These are phyloP conservation scores for Cenopis cana DNA, from an alignment of 2,888 invertebrate species.

Conservation along the genomic window DNA sequence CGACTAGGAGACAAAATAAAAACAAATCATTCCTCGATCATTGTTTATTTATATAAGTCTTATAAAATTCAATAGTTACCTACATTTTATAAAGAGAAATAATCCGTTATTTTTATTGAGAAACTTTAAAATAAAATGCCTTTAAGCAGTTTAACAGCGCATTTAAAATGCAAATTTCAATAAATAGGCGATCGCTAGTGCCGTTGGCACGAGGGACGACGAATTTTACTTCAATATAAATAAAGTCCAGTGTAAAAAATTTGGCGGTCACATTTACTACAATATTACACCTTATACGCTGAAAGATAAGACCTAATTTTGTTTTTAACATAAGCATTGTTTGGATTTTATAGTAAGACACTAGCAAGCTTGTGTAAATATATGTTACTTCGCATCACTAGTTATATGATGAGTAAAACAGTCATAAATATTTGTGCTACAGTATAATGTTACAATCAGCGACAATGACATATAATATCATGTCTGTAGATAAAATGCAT, in stretches of 20 bases:
- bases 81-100: constrained; percentile 70
- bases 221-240: constrained; percentile 11
- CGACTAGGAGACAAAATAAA: constrained; percentile 44
- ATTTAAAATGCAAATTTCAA: constrained; percentile 67
- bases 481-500: constrained; percentile 3
- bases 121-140: constrained; percentile 58
- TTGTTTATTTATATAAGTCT: constrained; percentile 73
- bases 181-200: constrained; percentile 56
- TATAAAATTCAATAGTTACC: constrained; percentile 71
- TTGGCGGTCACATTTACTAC: constrained; percentile 1
- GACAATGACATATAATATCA: not conserved
- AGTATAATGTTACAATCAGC: constrained; percentile 11
- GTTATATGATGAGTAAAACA: constrained; percentile 24
- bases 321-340: not conserved
- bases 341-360: constrained; percentile 28
- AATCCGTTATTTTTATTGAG: constrained; percentile 60
- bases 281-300: not conserved
- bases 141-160: constrained; percentile 61
- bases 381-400: constrained; percentile 6
- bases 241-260: not conserved
- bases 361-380: constrained; percentile 23
- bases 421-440: constrained; percentile 39
- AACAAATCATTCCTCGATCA: constrained; percentile 63
- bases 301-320: constrained; percentile 4
- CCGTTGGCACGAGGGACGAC: constrained; percentile 44